A percentile compares a stretch with the other conserved stretches of the same genome.
These are phyloP conservation scores for Hydropotes inermis DNA, from an alignment of 2,113 vertebrate genomes.

Conservation along the genomic window DNA sequence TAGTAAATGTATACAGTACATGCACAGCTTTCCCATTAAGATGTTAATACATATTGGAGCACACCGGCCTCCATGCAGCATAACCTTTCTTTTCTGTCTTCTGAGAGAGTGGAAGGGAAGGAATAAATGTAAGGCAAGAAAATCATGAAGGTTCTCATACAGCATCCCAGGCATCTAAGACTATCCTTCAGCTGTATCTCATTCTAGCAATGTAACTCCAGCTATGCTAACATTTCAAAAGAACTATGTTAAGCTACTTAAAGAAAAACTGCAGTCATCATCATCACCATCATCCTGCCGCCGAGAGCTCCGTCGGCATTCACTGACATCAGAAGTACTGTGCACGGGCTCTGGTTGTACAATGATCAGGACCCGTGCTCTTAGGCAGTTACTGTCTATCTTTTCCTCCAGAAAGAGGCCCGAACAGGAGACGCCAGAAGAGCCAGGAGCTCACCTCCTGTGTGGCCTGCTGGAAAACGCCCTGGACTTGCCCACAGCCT, in stretches of 20 bases:
- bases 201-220: background rate
- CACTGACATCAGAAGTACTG: background rate
- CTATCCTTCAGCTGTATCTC: background rate
- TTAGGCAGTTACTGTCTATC: background rate
- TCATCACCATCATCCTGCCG: background rate
- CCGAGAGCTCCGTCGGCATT: background rate
- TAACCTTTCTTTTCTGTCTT: conserved; percentile 50
- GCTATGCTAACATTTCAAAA: background rate
- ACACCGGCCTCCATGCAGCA: conserved; percentile 53
- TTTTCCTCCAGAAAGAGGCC: background rate
- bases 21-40: conserved; percentile 91
- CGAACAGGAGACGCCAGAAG: background rate
- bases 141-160: background rate
- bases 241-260: conserved; percentile 60
- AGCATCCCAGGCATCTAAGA: background rate
- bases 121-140: background rate
- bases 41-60: conserved; percentile 89
- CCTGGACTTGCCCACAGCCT: background rate
- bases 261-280: conserved; percentile 69
- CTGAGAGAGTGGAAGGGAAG: background rate
- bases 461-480: background rate
- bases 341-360: background rate
- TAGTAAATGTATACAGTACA: conserved; percentile 87
- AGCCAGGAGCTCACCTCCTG: background rate
- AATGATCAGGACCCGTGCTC: background rate